Evolutionary conservation across 2,797 vertebrate genomes (phyloP), one percentile per base, ranked within the genome.

Genomic region (Glyptemys insculpta): DNA sequence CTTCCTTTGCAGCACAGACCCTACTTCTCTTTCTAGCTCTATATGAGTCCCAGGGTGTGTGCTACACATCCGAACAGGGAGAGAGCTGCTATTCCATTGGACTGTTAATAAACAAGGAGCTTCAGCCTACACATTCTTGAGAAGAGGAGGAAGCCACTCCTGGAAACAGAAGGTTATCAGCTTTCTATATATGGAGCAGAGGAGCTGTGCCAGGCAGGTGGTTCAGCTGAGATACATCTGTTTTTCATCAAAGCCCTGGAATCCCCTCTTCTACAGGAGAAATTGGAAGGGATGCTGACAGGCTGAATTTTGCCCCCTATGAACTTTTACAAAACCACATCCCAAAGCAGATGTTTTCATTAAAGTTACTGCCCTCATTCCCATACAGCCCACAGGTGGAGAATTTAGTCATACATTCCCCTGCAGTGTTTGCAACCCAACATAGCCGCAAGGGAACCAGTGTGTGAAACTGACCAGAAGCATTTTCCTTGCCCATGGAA

Each of bases 131-230:
- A 37, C 2, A 12, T 14, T 19, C 29, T 3, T 12, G 53, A 29
- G 23, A 85, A n/a, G 10, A 21, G 68, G 56, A 31, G 62, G 65
- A 34, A 44, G 34, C 41, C 27, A 10, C 29, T 0, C 1, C 62
- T 4, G 23, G 21, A 74, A 74, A 74, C 21, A 23, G 62, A 23
- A 21, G 7, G 57, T 21, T 5, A 27, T 78, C 83, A 25, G 68
- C 6, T 72, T 31, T 18, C 37, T 5, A 29, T n/a, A 37, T 0
- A 5, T 2, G 2, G 31, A 21, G n/a, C 54, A 19, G 37, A 79
- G 14, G 31, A n/a, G 31, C 31, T 16, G 59, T 29, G 57, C 57
- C 29, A 87, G 15, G 31, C 2, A 47, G 44, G 56, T 85, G 81
- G 84, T 65, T 34, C 34, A 85, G 29, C 41, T 9, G 62, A 84